Conservation (phyloP, 35 echinoderm and acorn worm species). For the Stichopus chloronotus region DNA sequence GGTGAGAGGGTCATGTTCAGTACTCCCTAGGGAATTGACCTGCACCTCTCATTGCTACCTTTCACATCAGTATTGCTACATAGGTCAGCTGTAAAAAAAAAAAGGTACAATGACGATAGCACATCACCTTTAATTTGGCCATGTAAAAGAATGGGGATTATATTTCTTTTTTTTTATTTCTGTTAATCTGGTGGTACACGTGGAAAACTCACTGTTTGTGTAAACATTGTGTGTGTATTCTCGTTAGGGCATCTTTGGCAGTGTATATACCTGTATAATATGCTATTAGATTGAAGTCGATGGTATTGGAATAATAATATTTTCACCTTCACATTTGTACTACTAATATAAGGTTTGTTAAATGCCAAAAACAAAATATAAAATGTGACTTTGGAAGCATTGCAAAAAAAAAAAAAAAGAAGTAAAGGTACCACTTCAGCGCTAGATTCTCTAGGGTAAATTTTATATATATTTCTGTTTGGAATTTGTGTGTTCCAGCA, state of each 20-base stretch:
- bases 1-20: background rate
- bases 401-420: background rate
- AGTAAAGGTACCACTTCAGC: background rate
- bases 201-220: background rate
- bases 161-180: background rate
- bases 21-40: background rate
- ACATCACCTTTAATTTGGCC: background rate
- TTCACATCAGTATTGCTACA: slow-evolving; percentile 3
- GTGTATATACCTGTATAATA: background rate
- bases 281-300: background rate
- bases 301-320: background rate
- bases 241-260: no score
- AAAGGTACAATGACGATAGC: background rate
- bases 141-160: background rate
- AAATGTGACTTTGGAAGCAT: no score
- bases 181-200: background rate
- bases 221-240: background rate
- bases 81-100: slow-evolving; percentile 8
- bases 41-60: background rate
- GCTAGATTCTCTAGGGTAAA: background rate
- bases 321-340: background rate
- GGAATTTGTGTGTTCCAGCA: no score
- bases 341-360: background rate
- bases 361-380: background rate
- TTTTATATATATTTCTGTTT: no score